Evolutionary conservation across 1,140 invertebrate species (phyloP), one percentile per base, ranked within the genome.

Genomic region (Helicoverpa armigera): DNA sequence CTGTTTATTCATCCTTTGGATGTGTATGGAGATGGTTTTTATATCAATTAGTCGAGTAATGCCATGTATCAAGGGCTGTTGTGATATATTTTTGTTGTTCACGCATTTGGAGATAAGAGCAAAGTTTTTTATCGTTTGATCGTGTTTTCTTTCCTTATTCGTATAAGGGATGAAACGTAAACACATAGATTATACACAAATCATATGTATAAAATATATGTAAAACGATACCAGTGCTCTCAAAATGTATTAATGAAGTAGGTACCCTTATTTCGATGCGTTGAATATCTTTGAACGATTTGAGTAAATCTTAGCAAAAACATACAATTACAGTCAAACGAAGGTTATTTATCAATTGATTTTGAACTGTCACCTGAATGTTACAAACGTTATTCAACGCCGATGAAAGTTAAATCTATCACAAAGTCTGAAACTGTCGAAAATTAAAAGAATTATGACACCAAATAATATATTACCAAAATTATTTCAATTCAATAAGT

Each of bases 51-150:
- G 9, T 69, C 14, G 53, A 16, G 16, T 16, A 31, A 60, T 18
- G 3, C n/a, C 31, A 67, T 67, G 63, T 48, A 74, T 74, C 54
- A 48, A 14, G 48, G 9, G 35, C 14, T 53, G 51, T 53, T 70
- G 23, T 53, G 67, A 70, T 70, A 23, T 12, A 70, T 63, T 35
- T 63, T 31, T 63, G 13, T 29, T 14, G 18, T 53, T 70, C 35
- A n/a, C 18, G 18, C 23, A 2, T 29, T 13, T 29, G 18, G 12
- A 53, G 29, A 10, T 53, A 13, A 70, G 67, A 29, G 50, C 3
- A 23, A 70, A 70, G 67, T 70, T 70, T 70, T 35, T 70, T 54
- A 70, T 70, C 16, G 51, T 54, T 29, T 51, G 16, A 69, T 69
- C 10, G 16, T 69, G 7, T 16, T 3, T 51, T 51, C 3, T 50